Evolutionary conservation across 2,113 vertebrate species (phyloP).

Genomic region (Rhinoderma darwinii): DNA sequence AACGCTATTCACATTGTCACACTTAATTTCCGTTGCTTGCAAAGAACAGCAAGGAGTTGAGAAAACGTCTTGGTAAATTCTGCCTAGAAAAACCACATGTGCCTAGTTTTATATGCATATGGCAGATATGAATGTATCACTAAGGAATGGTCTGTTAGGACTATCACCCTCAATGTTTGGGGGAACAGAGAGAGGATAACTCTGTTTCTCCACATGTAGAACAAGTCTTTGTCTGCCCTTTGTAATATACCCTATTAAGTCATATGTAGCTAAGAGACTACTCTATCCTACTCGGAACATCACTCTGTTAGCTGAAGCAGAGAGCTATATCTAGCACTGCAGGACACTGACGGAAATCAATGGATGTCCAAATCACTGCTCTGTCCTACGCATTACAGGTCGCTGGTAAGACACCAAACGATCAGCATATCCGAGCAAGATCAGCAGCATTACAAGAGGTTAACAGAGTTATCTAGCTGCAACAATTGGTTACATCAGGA

Average conservation of each 20-base stretch:
- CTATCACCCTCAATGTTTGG: neutral
- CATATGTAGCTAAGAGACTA: neutral
- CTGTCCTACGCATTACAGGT: neutral
- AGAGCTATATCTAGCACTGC: neutral
- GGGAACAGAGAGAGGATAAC: neutral
- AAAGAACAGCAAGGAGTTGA: neutral
- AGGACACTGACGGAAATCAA: too few species aligned
- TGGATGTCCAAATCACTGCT: neutral
- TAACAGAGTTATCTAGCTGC: neutral
- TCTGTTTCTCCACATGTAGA: neutral
- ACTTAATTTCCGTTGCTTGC: neutral
- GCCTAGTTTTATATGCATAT: neutral
- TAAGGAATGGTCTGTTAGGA: neutral
- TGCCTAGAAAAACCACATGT: neutral
- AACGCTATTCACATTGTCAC: conserved; percentile 1
- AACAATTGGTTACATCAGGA: neutral
- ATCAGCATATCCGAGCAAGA: neutral
- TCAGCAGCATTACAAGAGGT: neutral
- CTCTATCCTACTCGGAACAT: neutral
- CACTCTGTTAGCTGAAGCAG: neutral
- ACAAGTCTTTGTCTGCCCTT: too few species aligned
- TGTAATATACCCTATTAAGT: neutral
- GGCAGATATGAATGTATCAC: neutral
- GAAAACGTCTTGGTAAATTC: conserved; percentile 18
- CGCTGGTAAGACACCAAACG: neutral